Conservation (phyloP, 2,113 vertebrate genomes). For the Bufo bufo region DNA sequence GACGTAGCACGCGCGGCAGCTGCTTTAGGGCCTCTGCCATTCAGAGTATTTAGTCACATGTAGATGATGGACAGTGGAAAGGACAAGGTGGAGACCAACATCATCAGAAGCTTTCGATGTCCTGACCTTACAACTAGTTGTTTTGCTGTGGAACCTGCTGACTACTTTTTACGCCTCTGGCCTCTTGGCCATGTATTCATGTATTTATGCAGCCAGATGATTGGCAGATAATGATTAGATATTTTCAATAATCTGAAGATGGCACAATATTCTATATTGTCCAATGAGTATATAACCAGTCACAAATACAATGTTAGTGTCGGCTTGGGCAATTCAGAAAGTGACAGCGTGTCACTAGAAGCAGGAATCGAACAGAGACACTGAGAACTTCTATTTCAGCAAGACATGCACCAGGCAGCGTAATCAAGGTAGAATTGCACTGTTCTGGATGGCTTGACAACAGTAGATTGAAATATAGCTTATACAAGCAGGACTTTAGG, state of each 20-base stretch:
- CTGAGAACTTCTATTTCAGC: not conserved
- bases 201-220: not conserved
- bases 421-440: not conserved
- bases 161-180: not conserved
- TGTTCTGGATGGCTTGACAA: constrained; percentile 10
- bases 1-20: no score
- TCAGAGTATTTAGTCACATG: no score
- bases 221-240: not conserved
- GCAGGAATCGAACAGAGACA: not conserved
- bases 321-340: not conserved
- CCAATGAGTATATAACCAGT: not conserved
- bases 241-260: not conserved
- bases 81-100: no score
- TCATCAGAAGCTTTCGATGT: not conserved
- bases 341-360: not conserved
- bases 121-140: not conserved
- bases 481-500: not conserved
- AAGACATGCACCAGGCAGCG: not conserved
- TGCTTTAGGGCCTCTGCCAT: no score
- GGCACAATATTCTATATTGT: not conserved
- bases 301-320: not conserved
- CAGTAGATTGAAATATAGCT: constrained; percentile 8
- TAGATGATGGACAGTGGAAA: no score
- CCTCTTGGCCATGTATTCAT: no score
- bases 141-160: not conserved